A percentile compares a stretch with the other conserved stretches of the same genome.
Evolutionary conservation across 2,113 vertebrate genomes (phyloP).

Genomic region (Puma concolor): DNA sequence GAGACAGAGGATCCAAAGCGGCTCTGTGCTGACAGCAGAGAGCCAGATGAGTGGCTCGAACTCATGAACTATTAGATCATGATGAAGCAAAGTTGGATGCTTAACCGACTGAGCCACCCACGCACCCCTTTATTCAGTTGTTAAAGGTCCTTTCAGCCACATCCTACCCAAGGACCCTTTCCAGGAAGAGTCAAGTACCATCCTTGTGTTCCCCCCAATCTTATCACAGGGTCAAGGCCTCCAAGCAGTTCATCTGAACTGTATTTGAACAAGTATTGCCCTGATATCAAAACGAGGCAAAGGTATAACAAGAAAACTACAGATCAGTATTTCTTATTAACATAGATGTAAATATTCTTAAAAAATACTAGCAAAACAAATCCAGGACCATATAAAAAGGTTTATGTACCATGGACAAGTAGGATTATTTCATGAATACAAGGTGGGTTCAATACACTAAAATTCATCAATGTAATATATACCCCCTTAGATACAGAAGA

Average conservation of each 20-base stretch:
- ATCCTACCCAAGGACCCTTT: background rate
- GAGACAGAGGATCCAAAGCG: too few relatives aligned
- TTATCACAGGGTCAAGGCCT: background rate
- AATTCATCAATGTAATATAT: conserved; percentile 56
- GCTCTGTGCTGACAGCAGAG: too few relatives aligned
- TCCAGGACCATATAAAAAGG: conserved; percentile 64
- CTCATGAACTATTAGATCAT: too few relatives aligned
- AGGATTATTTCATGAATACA: conserved; percentile 54
- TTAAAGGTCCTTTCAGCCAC: background rate
- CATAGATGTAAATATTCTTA: conserved; percentile 49
- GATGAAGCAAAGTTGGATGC: too few relatives aligned
- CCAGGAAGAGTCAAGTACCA: background rate
- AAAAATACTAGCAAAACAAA: conserved; percentile 62
- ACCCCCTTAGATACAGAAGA: conserved; percentile 38
- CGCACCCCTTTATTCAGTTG: background rate
- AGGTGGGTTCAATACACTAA: conserved; percentile 43
- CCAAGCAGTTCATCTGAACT: background rate
- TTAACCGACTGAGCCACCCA: too few relatives aligned
- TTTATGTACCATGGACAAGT: conserved; percentile 50
- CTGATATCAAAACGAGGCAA: conserved; percentile 7
- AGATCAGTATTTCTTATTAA: conserved; percentile 46
- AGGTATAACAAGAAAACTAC: conserved; percentile 17
- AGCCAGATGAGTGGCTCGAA: too few relatives aligned
- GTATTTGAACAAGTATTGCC: background rate
- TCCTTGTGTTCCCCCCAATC: background rate